A percentile compares a stretch with the other conserved stretches of the same genome.
Evolutionary conservation across 2,797 vertebrate genomes (phyloP).

Genomic region (Manis javanica): DNA sequence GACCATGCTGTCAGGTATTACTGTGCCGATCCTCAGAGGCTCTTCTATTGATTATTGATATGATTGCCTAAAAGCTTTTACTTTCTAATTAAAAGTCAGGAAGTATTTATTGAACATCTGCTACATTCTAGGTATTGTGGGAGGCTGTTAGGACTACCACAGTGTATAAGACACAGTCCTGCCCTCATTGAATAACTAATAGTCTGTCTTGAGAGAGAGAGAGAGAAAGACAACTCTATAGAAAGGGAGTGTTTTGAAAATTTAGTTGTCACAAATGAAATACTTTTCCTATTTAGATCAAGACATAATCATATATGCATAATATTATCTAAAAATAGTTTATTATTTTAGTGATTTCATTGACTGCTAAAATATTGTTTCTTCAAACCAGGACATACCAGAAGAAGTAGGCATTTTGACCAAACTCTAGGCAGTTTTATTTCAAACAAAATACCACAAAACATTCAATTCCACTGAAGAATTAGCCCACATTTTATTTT

Average conservation of each 20-base stretch:
- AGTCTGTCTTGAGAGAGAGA: not conserved
- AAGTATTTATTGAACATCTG: not conserved
- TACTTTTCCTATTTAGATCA: not conserved
- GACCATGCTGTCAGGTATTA: not conserved
- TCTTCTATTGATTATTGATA: not conserved
- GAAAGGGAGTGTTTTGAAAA: not conserved
- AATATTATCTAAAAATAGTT: constrained; percentile 12
- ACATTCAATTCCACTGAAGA: constrained; percentile 10
- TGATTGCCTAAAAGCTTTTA: not conserved
- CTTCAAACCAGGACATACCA: constrained; percentile 54
- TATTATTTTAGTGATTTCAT: not conserved
- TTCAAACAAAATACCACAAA: constrained; percentile 58
- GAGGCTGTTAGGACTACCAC: not conserved
- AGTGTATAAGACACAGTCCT: not conserved
- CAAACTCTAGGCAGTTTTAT: constrained; percentile 36
- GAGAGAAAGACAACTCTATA: not conserved
- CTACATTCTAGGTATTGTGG: not conserved
- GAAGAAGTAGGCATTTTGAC: constrained; percentile 21
- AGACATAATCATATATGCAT: not conserved
- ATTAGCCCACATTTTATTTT: constrained; percentile 56
- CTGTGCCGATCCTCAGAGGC: not conserved
- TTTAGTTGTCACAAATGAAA: not conserved
- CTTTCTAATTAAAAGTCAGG: not conserved
- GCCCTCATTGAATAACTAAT: not conserved
- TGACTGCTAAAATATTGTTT: constrained; percentile 57